Evolutionary conservation across 2,113 vertebrate species (phyloP).

Genomic region (Jaculus jaculus): DNA sequence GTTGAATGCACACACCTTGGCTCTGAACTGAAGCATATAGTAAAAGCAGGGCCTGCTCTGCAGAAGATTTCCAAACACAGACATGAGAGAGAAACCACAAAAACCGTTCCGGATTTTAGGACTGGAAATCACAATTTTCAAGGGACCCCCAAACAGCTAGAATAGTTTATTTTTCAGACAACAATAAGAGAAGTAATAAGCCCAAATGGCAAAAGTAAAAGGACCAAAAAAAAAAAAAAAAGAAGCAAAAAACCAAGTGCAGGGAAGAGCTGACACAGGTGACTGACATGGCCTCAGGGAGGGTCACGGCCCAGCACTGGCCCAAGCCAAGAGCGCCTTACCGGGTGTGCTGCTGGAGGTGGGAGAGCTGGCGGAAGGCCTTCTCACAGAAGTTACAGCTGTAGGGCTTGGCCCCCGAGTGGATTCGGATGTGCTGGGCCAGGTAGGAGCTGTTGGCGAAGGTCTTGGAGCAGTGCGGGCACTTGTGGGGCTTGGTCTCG

Average conservation of each 20-base stretch:
- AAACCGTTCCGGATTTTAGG: slow-evolving; percentile 51
- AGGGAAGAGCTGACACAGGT: neutral
- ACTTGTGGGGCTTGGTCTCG: slow-evolving; percentile 99
- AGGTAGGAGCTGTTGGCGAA: slow-evolving; percentile 99
- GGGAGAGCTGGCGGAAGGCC: slow-evolving; percentile 96
- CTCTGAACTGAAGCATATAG: slow-evolving; percentile 74
- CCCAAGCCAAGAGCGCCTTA: slow-evolving; percentile 82
- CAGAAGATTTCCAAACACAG: slow-evolving; percentile 74
- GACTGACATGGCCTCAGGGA: neutral
- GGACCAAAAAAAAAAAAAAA: neutral
- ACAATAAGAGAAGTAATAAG: neutral
- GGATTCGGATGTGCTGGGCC: slow-evolving; percentile 98
- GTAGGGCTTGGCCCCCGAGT: slow-evolving; percentile 98
- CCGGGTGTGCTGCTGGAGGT: slow-evolving; percentile 96
- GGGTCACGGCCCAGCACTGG: neutral
- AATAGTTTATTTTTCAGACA: slow-evolving; percentile 51
- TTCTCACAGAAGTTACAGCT: slow-evolving; percentile 97
- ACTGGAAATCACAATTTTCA: slow-evolving; percentile 47
- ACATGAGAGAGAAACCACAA: slow-evolving; percentile 74
- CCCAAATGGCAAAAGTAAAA: slow-evolving; percentile 12
- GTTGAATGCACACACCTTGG: slow-evolving; percentile 70
- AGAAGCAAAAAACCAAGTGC: neutral
- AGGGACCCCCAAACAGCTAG: slow-evolving; percentile 1
- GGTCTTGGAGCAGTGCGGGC: slow-evolving; percentile 98
- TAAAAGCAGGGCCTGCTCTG: slow-evolving; percentile 77